phyloP scores from a whole-genome alignment of 2,113 vertebrate species.

The Xiphorhynchus elegans region DNA sequence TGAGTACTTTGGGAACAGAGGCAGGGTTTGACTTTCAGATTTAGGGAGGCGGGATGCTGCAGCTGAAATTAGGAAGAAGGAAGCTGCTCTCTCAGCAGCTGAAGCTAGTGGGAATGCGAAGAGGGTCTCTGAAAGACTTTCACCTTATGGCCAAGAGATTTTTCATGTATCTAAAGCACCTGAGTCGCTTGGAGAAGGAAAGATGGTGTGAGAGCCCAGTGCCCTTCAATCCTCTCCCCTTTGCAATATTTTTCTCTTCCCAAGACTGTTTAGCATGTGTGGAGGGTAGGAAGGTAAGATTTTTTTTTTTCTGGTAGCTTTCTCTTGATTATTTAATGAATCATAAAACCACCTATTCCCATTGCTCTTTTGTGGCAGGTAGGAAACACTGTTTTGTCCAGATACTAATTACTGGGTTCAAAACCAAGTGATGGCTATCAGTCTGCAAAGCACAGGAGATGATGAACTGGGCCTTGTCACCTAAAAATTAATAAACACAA shows the following conservation, averaged over 20 bases:
- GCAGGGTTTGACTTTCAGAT: not conserved
- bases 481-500: not conserved
- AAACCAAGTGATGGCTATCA: not conserved
- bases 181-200: not conserved
- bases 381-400: not conserved
- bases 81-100: not conserved
- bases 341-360: not conserved
- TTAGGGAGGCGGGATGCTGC: not conserved
- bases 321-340: not conserved
- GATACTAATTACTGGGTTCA: not conserved
- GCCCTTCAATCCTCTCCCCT: fast-evolving
- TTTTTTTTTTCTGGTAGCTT: not conserved
- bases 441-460: not conserved
- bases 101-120: not conserved
- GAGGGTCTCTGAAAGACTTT: not conserved
- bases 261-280: not conserved
- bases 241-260: not conserved
- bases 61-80: not conserved
- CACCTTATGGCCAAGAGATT: not conserved
- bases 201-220: not conserved
- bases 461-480: not conserved
- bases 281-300: not conserved
- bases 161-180: not conserved
- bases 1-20: not conserved
- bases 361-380: not conserved